Evolutionary conservation across 2,113 vertebrate species (phyloP).

Genomic region (Burhinus bistriatus): DNA sequence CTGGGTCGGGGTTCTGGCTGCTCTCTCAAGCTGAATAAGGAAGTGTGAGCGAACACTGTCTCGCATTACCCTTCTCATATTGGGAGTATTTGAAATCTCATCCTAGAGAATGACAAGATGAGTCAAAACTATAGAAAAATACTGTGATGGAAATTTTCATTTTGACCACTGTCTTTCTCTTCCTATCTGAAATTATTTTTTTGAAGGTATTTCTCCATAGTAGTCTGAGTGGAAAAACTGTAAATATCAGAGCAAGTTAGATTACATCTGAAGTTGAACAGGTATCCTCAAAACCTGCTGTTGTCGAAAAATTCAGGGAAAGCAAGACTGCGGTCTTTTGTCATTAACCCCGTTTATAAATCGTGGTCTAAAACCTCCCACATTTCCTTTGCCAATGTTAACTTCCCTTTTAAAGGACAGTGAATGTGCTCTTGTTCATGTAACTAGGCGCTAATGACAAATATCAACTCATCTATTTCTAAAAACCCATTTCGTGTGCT

Average conservation of each 20-base stretch:
- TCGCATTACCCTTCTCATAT: neutral
- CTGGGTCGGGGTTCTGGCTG: neutral
- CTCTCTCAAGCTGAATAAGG: constrained; percentile 35
- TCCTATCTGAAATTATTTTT: neutral
- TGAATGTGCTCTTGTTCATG: neutral
- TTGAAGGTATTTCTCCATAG: neutral
- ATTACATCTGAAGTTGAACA: neutral
- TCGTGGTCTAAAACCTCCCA: neutral
- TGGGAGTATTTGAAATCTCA: neutral
- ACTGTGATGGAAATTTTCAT: neutral
- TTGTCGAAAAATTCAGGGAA: neutral
- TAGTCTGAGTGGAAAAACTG: neutral
- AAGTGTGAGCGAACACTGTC: neutral
- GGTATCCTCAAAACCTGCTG: neutral
- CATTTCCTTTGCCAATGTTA: neutral
- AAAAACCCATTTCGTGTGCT: neutral
- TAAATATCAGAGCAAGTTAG: neutral
- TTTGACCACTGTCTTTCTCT: neutral
- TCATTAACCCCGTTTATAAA: neutral
- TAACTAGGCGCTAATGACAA: neutral
- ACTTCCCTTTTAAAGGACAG: neutral
- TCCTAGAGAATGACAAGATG: neutral
- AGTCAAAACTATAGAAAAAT: neutral
- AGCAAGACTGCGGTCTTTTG: neutral
- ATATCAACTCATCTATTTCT: neutral